These are phyloP conservation scores for Pangasianodon hypophthalmus DNA, from an alignment of 2,113 vertebrate genomes.

Conservation along the genomic window DNA sequence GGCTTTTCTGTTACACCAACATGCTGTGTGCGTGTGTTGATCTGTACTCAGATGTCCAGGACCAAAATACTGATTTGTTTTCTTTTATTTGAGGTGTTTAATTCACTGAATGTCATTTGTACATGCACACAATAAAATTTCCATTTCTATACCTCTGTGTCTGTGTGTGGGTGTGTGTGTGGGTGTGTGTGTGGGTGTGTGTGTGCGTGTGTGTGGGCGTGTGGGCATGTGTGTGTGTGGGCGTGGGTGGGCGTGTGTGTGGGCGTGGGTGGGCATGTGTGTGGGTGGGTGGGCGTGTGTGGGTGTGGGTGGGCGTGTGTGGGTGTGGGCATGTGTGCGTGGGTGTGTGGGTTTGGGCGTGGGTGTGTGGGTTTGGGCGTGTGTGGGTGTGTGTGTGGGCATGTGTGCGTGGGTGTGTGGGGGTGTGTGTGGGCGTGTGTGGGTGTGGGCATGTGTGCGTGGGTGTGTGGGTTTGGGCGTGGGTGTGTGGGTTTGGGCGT, in stretches of 20 bases:
- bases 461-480: too few relatives aligned
- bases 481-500: too few relatives aligned
- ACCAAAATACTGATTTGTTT: background rate
- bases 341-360: background rate
- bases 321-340: too few relatives aligned
- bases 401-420: background rate
- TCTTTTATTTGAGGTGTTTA: background rate
- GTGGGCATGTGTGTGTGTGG: background rate
- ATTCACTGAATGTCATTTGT: background rate
- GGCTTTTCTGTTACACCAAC: background rate
- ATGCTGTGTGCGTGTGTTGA: background rate
- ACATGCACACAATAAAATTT: background rate
- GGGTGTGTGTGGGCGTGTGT: too few relatives aligned
- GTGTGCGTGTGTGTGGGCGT: background rate
- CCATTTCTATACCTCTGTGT: background rate
- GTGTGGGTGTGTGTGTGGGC: background rate
- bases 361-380: background rate
- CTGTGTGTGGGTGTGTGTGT: background rate
- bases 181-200: background rate
- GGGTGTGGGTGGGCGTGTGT: background rate
- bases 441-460: too few relatives aligned
- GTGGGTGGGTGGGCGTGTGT: background rate
- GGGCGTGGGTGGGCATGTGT: background rate
- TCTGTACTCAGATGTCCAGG: background rate
- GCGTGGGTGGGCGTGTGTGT: background rate